phyloP scores from a whole-genome alignment of 2,113 vertebrate genomes.

The Cromileptes altivelis region DNA sequence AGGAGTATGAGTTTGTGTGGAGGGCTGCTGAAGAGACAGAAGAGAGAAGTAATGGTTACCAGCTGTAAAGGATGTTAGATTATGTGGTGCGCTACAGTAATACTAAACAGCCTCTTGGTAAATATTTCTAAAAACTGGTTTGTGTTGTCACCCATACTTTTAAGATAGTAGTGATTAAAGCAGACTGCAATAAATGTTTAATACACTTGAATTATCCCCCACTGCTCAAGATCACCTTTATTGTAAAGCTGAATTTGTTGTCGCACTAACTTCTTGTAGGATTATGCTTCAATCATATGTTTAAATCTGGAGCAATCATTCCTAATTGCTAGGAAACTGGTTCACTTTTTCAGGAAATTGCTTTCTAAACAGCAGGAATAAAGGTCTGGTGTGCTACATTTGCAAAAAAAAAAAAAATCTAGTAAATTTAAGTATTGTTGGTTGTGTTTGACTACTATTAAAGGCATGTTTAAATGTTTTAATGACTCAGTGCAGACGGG shows the following conservation, averaged over 20 bases:
- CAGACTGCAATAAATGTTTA: background rate
- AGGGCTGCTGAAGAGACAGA: background rate
- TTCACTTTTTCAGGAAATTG: background rate
- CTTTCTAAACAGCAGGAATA: background rate
- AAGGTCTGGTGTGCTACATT: background rate
- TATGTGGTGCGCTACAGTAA: background rate
- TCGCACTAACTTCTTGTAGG: background rate
- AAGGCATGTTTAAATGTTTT: background rate
- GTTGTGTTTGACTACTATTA: background rate
- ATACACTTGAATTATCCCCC: background rate
- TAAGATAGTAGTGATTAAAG: background rate
- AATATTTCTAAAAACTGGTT: background rate
- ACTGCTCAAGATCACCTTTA: background rate
- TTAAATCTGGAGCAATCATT: background rate
- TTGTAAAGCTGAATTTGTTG: background rate
- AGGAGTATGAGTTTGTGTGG: slow-evolving; percentile 23
- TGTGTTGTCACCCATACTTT: background rate
- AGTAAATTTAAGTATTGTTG: background rate
- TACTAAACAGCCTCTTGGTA: background rate
- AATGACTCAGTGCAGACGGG: background rate
- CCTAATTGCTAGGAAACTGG: background rate
- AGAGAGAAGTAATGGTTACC: background rate
- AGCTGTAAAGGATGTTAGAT: slow-evolving; percentile 5
- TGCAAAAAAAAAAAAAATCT: background rate
- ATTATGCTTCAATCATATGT: background rate